Percentiles rank a stretch among this genome's conserved stretches.
These are phyloP conservation scores for Hippopotamyrus pictus DNA, from an alignment of 2,797 vertebrate species.

Conservation along the genomic window DNA sequence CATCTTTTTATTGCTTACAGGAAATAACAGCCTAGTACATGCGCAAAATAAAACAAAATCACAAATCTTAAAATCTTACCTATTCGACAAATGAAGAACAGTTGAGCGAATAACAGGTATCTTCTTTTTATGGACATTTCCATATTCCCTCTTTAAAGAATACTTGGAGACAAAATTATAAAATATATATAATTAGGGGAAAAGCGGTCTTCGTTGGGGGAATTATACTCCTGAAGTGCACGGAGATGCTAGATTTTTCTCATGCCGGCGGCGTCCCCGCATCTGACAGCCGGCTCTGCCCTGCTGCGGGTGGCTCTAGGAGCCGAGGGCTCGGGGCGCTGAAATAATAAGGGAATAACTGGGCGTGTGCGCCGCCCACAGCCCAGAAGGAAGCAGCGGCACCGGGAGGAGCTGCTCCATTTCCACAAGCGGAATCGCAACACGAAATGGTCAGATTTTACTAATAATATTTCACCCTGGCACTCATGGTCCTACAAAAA, in stretches of 20 bases:
- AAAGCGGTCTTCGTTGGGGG: background rate
- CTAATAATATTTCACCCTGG: background rate
- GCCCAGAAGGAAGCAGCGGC: background rate
- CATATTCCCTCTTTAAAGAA: slow-evolving; percentile 49
- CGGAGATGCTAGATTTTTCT: slow-evolving; percentile 49
- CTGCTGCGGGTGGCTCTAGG: slow-evolving; percentile 16
- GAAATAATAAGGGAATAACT: slow-evolving; percentile 24
- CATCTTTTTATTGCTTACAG: background rate
- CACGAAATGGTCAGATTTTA: background rate
- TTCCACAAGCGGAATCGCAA: background rate
- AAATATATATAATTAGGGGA: background rate
- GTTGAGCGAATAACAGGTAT: slow-evolving; percentile 58
- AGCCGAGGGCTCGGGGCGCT: background rate
- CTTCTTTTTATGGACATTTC: slow-evolving; percentile 56
- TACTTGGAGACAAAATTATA: background rate
- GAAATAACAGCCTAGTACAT: background rate
- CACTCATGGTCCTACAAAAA: background rate
- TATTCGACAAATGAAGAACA: slow-evolving; percentile 69
- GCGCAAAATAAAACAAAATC: background rate
- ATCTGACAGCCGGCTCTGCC: slow-evolving; percentile 4
- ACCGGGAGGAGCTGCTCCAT: slow-evolving; percentile 39
- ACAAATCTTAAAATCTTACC: slow-evolving; percentile 65
- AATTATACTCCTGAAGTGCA: slow-evolving; percentile 30
- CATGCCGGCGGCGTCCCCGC: slow-evolving; percentile 25
- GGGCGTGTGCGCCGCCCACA: slow-evolving; percentile 57